phyloP scores from a whole-genome alignment of 2,888 invertebrate genomes.

The Mythimna lalbum region DNA sequence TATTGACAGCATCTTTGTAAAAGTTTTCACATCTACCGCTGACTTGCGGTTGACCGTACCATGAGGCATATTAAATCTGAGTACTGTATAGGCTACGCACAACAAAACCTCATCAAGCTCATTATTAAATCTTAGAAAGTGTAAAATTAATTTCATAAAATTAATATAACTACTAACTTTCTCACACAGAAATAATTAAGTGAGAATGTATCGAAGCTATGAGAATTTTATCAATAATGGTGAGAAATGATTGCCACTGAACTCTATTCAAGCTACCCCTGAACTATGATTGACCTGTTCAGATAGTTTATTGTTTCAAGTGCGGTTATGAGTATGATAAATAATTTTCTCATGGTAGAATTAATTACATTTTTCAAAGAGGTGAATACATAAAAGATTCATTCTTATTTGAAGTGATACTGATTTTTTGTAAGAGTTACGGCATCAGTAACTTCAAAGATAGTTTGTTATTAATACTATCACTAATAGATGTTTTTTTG shows the following conservation, averaged over 20 bases:
- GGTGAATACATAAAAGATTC: too few relatives aligned
- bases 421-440: too few relatives aligned
- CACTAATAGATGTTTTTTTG: too few relatives aligned
- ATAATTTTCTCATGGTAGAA: slow-evolving; percentile 4
- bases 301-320: neutral
- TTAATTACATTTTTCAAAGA: too few relatives aligned
- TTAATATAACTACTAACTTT: slow-evolving; percentile 37
- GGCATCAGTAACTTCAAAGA: too few relatives aligned
- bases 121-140: slow-evolving; percentile 53
- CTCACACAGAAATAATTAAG: slow-evolving; percentile 38
- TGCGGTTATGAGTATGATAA: neutral
- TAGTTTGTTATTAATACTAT: too few relatives aligned
- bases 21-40: neutral
- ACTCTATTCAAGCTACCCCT: slow-evolving; percentile 10
- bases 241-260: slow-evolving; percentile 34
- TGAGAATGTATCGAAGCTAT: slow-evolving; percentile 30
- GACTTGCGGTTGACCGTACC: neutral
- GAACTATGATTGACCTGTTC: slow-evolving; percentile 13
- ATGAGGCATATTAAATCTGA: neutral
- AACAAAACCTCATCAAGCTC: neutral
- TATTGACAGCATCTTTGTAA: neutral
- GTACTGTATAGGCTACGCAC: neutral
- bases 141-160: slow-evolving; percentile 28
- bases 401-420: too few relatives aligned
- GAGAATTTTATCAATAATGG: slow-evolving; percentile 41